A percentile compares a stretch with the other conserved stretches of the same genome.
phyloP scores from a whole-genome alignment of 2,113 vertebrate genomes.

The Grus americana region DNA sequence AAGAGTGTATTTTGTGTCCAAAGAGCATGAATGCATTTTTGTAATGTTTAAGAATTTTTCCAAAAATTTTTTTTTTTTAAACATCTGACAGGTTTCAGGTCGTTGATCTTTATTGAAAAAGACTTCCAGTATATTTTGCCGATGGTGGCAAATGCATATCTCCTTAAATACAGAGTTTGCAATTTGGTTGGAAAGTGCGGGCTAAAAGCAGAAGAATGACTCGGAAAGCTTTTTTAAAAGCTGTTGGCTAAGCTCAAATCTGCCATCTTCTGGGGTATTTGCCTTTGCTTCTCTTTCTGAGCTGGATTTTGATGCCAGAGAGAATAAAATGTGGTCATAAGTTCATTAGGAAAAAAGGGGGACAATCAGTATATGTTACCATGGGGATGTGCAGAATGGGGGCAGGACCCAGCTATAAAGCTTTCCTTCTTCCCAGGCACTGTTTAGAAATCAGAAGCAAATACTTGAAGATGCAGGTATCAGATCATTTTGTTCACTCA shows the following conservation, averaged over 20 bases:
- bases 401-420: background rate
- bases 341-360: background rate
- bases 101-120: background rate
- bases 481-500: background rate
- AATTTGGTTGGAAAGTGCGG: background rate
- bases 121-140: background rate
- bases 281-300: background rate
- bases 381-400: background rate
- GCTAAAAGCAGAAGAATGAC: background rate
- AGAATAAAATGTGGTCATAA: background rate
- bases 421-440: background rate
- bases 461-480: background rate
- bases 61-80: background rate
- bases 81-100: background rate
- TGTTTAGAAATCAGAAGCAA: background rate
- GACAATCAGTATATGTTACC: background rate
- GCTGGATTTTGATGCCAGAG: background rate
- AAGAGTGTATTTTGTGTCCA: background rate
- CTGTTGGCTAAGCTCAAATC: background rate
- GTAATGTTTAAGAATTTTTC: background rate
- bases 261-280: constrained; percentile 7
- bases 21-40: background rate
- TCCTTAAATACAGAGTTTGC: background rate
- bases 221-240: background rate
- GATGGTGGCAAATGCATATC: background rate